Evolutionary conservation across 2,888 invertebrate genomes (phyloP), one percentile per base, ranked within the genome.

Genomic region (Aleiodes alternator): DNA sequence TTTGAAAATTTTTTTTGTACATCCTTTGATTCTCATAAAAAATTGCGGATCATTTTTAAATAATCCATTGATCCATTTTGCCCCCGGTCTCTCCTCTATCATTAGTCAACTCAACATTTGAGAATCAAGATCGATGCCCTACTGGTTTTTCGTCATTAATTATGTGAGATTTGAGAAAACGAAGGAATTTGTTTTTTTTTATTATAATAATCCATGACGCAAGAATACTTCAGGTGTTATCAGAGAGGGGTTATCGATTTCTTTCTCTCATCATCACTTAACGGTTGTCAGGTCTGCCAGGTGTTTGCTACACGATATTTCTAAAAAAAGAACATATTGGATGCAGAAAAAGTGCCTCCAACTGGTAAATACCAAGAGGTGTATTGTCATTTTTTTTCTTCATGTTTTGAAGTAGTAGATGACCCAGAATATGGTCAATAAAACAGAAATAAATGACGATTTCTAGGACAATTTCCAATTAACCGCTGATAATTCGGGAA

Each of bases 341-440:
- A 31, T 59, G 38, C 34, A 59, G 23, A 51, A 38, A 59, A 59
- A 12, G 59, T 59, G 34, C 51, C 34, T 14, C n/a, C 31, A 29
- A 29, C 29, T 34, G 34, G 34, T 59, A 59, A 59, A 59, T 59
- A 59, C 14, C 59, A 34, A 8, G 59, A 59, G 59, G 59, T 59
- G n/a, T 57, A 29, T 29, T 31, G 23, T 57, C 11, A 4, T 11
- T 12, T 57, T 57, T 16, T 57, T 23, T 23, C 11, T 57, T 57
- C n/a, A 56, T 55, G 7, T 55, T 55, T 16, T 16, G 7, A 14
- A 14, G 7, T 55, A 23, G 23, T 23, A 23, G 23, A 23, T 23
- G 23, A 23, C 23, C 23, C 23, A 23, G 23, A 23, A 23, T 23
- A 23, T 23, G 23, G 23, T 23, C 23, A 23, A 23, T 23, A 23